A percentile compares a stretch with the other conserved stretches of the same genome.
phyloP scores from a whole-genome alignment of 2,113 vertebrate species.

The Casuarius casuarius region DNA sequence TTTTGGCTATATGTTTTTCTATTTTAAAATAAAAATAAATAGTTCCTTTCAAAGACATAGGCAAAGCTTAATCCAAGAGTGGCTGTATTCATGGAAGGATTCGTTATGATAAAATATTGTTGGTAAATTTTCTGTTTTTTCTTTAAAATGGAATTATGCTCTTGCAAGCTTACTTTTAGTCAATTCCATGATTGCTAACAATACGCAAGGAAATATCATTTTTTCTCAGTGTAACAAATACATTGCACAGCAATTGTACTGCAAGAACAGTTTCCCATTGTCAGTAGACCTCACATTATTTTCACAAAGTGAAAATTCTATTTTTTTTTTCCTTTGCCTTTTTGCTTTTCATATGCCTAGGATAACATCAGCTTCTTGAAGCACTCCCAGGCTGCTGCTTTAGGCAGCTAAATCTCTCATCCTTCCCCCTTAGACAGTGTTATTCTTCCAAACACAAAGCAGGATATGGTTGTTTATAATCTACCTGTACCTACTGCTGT shows the following conservation, averaged over 20 bases:
- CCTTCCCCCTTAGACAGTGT: not conserved
- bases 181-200: not conserved
- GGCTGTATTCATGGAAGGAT: not conserved
- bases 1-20: not conserved
- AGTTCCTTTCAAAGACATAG: not conserved
- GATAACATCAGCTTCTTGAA: not conserved
- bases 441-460: not conserved
- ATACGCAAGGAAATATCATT: not conserved
- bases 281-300: not conserved
- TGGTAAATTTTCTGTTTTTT: not conserved
- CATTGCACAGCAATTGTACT: not conserved
- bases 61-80: not conserved
- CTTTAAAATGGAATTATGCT: not conserved
- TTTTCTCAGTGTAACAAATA: not conserved
- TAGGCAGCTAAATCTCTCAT: not conserved
- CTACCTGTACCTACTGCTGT: not conserved
- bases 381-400: not conserved
- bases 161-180: not conserved
- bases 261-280: not conserved
- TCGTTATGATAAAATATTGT: not conserved
- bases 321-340: not conserved
- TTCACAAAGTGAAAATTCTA: not conserved
- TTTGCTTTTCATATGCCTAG: not conserved
- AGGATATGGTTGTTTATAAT: not conserved
- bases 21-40: not conserved